These are phyloP conservation scores for Amblyornis subalaris DNA, from an alignment of 2,113 vertebrate genomes.

Conservation along the genomic window DNA sequence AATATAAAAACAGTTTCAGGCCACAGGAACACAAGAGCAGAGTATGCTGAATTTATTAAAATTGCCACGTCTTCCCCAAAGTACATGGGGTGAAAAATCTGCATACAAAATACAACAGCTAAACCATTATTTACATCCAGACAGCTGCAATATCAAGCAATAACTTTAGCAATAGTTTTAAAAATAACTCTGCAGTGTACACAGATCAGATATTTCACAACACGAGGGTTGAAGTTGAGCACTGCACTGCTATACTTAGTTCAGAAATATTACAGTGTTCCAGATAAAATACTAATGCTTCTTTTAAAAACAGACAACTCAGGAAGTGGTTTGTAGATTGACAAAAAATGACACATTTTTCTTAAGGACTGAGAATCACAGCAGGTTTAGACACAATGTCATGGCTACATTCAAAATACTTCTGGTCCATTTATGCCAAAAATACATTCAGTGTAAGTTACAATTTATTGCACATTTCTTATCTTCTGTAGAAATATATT, in stretches of 20 bases:
- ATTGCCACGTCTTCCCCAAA: conserved; percentile 57
- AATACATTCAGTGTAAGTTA: conserved; percentile 47
- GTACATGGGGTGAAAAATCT: conserved; percentile 53
- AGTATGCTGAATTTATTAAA: conserved; percentile 63
- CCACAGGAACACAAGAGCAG: conserved; percentile 44
- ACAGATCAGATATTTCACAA: conserved; percentile 45
- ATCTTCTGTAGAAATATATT: not conserved
- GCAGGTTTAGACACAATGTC: conserved; percentile 23
- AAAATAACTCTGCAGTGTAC: conserved; percentile 57
- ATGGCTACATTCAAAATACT: conserved; percentile 36
- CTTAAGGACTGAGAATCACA: conserved; percentile 16
- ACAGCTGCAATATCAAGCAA: conserved; percentile 44
- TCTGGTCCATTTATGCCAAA: not conserved
- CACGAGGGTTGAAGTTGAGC: conserved; percentile 3
- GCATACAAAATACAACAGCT: conserved; percentile 73
- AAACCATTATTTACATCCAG: conserved; percentile 68
- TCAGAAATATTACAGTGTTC: conserved; percentile 45
- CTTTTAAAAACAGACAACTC: conserved; percentile 8
- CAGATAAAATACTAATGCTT: conserved; percentile 40
- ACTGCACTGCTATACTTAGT: not conserved
- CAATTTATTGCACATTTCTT: conserved; percentile 54
- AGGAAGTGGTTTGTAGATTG: not conserved
- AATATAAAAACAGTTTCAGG: conserved; percentile 6
- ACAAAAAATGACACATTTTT: conserved; percentile 14
- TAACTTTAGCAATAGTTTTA: conserved; percentile 44